A percentile compares a stretch with the other conserved stretches of the same genome.
Conservation (phyloP, 2,113 vertebrate species). For the Ceyx melanurus region DNA sequence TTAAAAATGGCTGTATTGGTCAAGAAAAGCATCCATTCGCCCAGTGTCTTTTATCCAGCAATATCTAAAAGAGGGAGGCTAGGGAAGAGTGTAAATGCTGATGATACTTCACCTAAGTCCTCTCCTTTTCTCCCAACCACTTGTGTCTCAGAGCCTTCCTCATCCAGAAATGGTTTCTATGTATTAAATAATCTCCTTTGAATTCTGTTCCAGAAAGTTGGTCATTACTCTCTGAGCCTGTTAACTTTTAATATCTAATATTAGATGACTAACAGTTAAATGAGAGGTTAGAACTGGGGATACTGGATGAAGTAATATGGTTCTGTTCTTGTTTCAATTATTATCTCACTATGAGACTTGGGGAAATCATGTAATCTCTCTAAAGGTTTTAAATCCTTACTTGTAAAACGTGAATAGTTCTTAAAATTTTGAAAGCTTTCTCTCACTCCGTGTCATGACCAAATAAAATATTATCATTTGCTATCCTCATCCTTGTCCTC, state of each 20-base stretch:
- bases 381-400: background rate
- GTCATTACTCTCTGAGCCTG: background rate
- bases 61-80: background rate
- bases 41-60: background rate
- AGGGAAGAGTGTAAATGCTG: background rate
- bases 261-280: background rate
- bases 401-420: background rate
- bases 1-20: background rate
- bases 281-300: background rate
- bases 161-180: background rate
- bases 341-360: background rate
- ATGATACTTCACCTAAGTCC: background rate
- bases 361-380: slow-evolving; percentile 27
- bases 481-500: background rate
- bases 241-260: background rate
- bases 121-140: background rate
- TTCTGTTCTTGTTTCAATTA: slow-evolving; percentile 13
- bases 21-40: background rate
- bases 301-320: background rate
- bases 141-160: background rate
- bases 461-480: background rate
- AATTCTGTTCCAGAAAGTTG: background rate
- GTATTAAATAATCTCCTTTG: background rate
- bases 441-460: background rate
- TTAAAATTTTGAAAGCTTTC: background rate